Base-by-base conservation (phyloP, 2,113 vertebrate species). In the Emydura subglobosa region DNA sequence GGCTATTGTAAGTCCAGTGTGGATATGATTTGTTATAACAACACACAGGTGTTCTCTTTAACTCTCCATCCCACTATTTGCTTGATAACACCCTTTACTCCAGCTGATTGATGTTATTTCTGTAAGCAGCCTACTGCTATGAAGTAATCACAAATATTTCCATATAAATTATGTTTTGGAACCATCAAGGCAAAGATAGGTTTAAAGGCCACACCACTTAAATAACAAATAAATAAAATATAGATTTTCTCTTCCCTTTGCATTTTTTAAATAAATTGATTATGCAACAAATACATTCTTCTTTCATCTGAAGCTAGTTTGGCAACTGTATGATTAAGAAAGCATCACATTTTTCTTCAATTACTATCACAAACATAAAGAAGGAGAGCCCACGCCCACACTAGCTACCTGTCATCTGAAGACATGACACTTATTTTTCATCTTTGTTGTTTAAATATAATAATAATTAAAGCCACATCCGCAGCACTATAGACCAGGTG, bases 41-140 rank as follows among this genome's bases (percentile, higher is more conserved):
- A 96, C 96, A 93, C 91, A 93, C 97, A 98, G 96, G 97, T 97
- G 97, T 91, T 97, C 93, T 34, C 82, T 95, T 95, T 94, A 96
- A 97, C 95, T 97, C 89, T 92, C 85, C 95, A 86, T 91, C 94
- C 94, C 50, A 68, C 47, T 88, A 27, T 95, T 94, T 94, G 82
- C 85, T 95, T 94, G 95, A 95, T 68, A 97, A 95, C 68, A 93
- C 10, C 76, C 94, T 97, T 97, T 91, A 82, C 91, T 95, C 95
- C 89, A 94, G 94, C 94, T 95, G 86, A 94, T 95, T 89, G 86
- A 74, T 96, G 81, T 96, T 95, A 95, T 31, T 94, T 95, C 95
- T 97, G 90, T 90, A 96, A 93, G 95, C 90, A 95, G 57, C 50
- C 54, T 93, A 96, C 94, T 50, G 59, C 10, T 88, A 83, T 87